Evolutionary conservation across 1,140 invertebrate species (phyloP).

Genomic region (Drosophila orena): DNA sequence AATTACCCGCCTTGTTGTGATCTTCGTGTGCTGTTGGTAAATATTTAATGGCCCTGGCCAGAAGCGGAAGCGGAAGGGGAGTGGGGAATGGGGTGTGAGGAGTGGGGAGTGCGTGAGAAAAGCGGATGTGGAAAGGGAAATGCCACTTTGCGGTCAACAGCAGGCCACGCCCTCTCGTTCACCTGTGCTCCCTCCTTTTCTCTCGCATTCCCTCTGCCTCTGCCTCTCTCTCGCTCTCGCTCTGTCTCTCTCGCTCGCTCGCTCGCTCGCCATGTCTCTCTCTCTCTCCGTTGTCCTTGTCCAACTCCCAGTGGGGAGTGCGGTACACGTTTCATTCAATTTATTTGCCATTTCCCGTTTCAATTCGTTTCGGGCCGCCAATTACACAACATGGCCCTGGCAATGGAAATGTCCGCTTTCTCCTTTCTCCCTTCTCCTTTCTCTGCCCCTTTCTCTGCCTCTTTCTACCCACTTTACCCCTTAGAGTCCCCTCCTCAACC

Average conservation of each 20-base stretch:
- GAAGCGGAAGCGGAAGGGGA: conserved; percentile 9
- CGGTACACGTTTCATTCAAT: conserved; percentile 77
- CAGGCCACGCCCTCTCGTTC: conserved; percentile 33
- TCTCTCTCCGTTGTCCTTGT: not conserved
- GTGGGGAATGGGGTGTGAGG: not conserved
- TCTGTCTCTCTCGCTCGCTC: not conserved
- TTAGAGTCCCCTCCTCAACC: not conserved
- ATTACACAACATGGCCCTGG: conserved; percentile 68
- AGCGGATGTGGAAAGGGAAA: conserved; percentile 66
- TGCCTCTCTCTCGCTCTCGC: not conserved
- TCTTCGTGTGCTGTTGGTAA: conserved; percentile 19
- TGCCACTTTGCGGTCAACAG: conserved; percentile 75
- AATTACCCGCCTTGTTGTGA: conserved; percentile 6
- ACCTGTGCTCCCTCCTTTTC: conserved; percentile 8
- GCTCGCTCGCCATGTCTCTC: no score
- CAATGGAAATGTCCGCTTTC: conserved; percentile 18
- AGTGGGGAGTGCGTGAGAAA: conserved; percentile 14
- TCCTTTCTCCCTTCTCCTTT: not conserved
- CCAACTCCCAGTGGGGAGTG: conserved; percentile 11
- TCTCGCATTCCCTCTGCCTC: not conserved
- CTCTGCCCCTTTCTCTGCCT: not conserved
- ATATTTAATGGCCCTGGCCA: conserved; percentile 28
- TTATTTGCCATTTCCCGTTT: conserved; percentile 80
- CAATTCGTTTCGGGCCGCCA: conserved; percentile 79
- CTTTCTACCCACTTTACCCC: not conserved